Conservation (phyloP, 2,888 invertebrate species). For the Caenorhabditis uteleia region DNA sequence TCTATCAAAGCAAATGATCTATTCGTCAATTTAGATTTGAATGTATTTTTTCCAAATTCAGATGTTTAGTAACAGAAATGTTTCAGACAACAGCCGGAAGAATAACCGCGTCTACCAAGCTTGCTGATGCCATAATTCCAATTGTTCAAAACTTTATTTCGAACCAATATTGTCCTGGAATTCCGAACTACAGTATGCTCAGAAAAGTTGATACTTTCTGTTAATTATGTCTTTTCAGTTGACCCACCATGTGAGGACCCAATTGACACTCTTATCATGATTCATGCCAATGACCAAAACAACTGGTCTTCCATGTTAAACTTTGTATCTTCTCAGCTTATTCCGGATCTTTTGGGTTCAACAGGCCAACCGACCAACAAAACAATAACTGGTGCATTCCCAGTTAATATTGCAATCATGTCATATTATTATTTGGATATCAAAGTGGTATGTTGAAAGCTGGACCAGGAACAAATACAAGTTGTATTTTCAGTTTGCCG, state of each 20-base stretch:
- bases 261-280: constrained; percentile 37
- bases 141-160: constrained; percentile 21
- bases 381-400: constrained; percentile 18
- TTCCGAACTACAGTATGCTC: constrained; percentile 19
- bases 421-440: constrained; percentile 25
- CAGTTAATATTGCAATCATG: constrained; percentile 28
- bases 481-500: constrained; percentile 30
- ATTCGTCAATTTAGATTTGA: constrained; percentile 4
- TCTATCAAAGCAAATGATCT: constrained; percentile 39
- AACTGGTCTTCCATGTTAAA: constrained; percentile 30
- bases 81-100: constrained; percentile 10
- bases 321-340: constrained; percentile 20
- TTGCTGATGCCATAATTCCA: constrained; percentile 24
- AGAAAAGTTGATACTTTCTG: neutral
- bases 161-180: constrained; percentile 25
- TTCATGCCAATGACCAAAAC: constrained; percentile 28
- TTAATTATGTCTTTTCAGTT: constrained; percentile 15
- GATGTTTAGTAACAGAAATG: no score
- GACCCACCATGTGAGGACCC: constrained; percentile 38
- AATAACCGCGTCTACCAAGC: constrained; percentile 2
- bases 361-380: constrained; percentile 8
- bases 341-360: constrained; percentile 23
- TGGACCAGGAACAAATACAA: no score
- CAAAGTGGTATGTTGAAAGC: constrained; percentile 4
- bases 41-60: no score